These are phyloP conservation scores for Teleiodes luculella DNA, from an alignment of 2,888 invertebrate species.

Conservation along the genomic window DNA sequence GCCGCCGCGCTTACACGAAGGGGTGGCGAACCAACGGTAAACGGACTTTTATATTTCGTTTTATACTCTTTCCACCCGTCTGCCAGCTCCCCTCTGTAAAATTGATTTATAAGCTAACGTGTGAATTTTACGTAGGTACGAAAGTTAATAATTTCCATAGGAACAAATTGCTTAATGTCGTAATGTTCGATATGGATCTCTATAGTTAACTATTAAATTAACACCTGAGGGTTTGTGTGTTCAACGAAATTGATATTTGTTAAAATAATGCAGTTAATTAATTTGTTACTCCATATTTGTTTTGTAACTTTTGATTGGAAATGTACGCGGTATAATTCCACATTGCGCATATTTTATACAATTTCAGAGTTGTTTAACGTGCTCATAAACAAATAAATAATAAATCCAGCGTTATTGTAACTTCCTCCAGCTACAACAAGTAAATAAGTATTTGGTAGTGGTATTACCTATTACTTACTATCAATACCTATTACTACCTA, in stretches of 20 bases:
- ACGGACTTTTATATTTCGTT: constrained; percentile 33
- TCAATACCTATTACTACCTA: no score
- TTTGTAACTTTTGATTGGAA: background rate
- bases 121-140: constrained; percentile 27
- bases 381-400: background rate
- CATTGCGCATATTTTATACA: background rate
- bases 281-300: background rate
- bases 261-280: background rate
- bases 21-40: constrained; percentile 49
- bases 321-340: background rate
- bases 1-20: constrained; percentile 44
- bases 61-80: constrained; percentile 34
- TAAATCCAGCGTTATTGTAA: background rate
- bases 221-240: constrained; percentile 10
- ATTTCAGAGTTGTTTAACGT: background rate
- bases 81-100: constrained; percentile 38
- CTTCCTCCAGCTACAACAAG: no score
- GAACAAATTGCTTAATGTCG: constrained; percentile 11
- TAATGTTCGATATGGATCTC: constrained; percentile 16
- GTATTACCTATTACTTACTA: background rate
- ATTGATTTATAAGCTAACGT: constrained; percentile 39
- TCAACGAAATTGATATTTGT: constrained; percentile 7
- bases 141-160: constrained; percentile 14
- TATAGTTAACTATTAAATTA: constrained; percentile 16
- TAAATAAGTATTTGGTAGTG: background rate